Percentiles rank a stretch among this genome's conserved stretches.
Conservation (phyloP, 2,888 invertebrate species). For the Hymenopus coronatus region DNA sequence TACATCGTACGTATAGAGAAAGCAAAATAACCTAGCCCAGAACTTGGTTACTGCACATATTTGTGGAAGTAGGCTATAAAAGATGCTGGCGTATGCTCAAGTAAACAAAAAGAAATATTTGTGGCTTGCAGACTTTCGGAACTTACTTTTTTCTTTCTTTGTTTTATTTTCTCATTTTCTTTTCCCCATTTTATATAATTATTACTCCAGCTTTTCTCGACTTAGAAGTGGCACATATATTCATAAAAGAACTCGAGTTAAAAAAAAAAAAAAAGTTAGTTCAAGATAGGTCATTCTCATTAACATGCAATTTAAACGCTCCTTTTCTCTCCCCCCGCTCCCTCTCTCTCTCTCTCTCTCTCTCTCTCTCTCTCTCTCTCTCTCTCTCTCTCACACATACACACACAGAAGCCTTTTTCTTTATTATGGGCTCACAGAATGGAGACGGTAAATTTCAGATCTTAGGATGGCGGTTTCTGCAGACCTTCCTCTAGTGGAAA, state of each 20-base stretch:
- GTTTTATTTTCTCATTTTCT: not conserved
- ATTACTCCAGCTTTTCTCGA: not conserved
- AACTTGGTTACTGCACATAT: too few relatives aligned
- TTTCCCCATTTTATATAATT: not conserved
- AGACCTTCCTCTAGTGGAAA: not conserved
- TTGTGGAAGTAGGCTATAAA: too few relatives aligned
- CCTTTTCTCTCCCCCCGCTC: not conserved
- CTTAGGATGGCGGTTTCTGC: constrained; percentile 16
- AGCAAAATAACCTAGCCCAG: too few relatives aligned
- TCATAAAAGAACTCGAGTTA: constrained; percentile 19
- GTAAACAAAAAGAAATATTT: not conserved
- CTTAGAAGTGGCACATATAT: not conserved
- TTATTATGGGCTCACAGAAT: not conserved
- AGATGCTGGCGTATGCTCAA: not conserved
- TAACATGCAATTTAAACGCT: constrained; percentile 27
- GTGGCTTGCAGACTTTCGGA: not conserved
- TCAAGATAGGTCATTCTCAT: constrained; percentile 30
- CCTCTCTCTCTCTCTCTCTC: not conserved
- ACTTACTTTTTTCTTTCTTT: not conserved
- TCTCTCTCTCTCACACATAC: not conserved
- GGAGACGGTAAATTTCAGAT: constrained; percentile 24
- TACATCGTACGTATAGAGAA: too few relatives aligned
- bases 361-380: not conserved
- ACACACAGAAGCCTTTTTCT: not conserved
- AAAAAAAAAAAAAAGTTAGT: constrained; percentile 19